These are phyloP conservation scores for Raillietiella orientalis DNA, from an alignment of 2,888 invertebrate species.

Conservation along the genomic window DNA sequence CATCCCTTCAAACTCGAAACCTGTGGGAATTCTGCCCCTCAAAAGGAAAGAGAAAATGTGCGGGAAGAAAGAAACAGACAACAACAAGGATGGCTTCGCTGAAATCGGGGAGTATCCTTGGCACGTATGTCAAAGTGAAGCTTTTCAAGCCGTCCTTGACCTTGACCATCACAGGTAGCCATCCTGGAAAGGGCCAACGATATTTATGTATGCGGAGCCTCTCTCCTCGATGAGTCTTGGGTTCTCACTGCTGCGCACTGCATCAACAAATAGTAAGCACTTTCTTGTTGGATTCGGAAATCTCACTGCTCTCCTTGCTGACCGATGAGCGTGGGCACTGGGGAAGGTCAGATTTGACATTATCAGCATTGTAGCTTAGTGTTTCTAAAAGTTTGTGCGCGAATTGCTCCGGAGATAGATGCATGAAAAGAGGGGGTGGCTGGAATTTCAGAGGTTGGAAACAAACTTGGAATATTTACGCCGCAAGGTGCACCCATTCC, in stretches of 20 bases:
- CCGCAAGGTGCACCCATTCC: no score
- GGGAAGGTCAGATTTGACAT: no score
- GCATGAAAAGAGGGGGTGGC: no score
- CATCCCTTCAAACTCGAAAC: conserved; percentile 10
- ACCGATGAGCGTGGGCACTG: no score
- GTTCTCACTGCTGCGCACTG: conserved; percentile 15
- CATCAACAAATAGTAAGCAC: conserved; percentile 13
- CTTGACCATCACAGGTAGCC: conserved; percentile 11
- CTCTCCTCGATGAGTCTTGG: conserved; percentile 12
- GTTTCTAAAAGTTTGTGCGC: no score
- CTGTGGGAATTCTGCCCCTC: conserved; percentile 10
- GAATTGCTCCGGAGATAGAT: no score
- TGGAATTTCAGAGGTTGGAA: no score
- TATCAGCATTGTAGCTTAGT: no score
- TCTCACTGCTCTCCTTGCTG: conserved; percentile 1
- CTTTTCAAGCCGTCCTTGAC: conserved; percentile 4
- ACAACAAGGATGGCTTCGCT: conserved; percentile 11
- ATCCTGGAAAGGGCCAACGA: conserved; percentile 13
- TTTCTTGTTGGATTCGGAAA: no score
- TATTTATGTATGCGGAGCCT: conserved; percentile 14
- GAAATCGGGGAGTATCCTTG: conserved; percentile 15
- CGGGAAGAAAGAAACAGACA: conserved; percentile 9
- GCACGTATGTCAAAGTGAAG: conserved; percentile 13
- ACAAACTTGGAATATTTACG: no score
- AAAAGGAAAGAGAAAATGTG: conserved; percentile 6